Conservation (phyloP, 1,140 invertebrate species). For the Matsumurasca onukii region DNA sequence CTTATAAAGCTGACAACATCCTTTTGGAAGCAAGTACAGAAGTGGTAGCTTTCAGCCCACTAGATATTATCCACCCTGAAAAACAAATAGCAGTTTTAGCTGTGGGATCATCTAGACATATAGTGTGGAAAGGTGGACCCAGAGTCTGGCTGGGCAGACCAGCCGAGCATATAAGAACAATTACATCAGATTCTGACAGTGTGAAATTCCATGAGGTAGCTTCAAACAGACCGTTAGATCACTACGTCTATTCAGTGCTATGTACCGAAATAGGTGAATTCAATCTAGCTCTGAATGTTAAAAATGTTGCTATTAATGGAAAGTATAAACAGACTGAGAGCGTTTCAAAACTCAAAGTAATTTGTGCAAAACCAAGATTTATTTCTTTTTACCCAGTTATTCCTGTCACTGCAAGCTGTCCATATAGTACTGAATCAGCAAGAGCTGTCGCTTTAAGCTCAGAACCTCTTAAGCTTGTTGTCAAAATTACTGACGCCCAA, state of each 20-base stretch:
- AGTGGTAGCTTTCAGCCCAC: slow-evolving; percentile 64
- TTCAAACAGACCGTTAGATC: slow-evolving; percentile 49
- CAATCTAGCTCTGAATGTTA: slow-evolving; percentile 56
- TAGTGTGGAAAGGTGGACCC: slow-evolving; percentile 71
- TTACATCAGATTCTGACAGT: slow-evolving; percentile 10
- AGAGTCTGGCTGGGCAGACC: slow-evolving; percentile 58
- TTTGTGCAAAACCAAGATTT: slow-evolving; percentile 60
- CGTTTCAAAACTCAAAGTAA: slow-evolving; percentile 44
- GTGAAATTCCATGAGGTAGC: slow-evolving; percentile 25
- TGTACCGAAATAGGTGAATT: slow-evolving; percentile 59
- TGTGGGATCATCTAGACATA: slow-evolving; percentile 64
- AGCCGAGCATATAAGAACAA: slow-evolving; percentile 42
- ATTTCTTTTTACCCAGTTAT: slow-evolving; percentile 58
- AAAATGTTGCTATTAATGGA: slow-evolving; percentile 53
- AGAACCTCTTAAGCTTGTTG: slow-evolving; percentile 61
- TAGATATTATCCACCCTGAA: slow-evolving; percentile 57
- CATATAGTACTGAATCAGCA: slow-evolving; percentile 50
- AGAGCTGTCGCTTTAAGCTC: slow-evolving; percentile 62
- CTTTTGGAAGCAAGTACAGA: slow-evolving; percentile 62
- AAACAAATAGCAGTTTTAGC: slow-evolving; percentile 60
- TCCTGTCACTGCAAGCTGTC: slow-evolving; percentile 9
- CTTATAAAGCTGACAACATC: slow-evolving; percentile 53
- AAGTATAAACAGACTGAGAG: slow-evolving; percentile 51
- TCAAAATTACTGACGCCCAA: slow-evolving; percentile 67
- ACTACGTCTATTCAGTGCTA: slow-evolving; percentile 53